These are phyloP conservation scores for Anseranas semipalmata DNA, from an alignment of 2,113 vertebrate species.

Conservation along the genomic window DNA sequence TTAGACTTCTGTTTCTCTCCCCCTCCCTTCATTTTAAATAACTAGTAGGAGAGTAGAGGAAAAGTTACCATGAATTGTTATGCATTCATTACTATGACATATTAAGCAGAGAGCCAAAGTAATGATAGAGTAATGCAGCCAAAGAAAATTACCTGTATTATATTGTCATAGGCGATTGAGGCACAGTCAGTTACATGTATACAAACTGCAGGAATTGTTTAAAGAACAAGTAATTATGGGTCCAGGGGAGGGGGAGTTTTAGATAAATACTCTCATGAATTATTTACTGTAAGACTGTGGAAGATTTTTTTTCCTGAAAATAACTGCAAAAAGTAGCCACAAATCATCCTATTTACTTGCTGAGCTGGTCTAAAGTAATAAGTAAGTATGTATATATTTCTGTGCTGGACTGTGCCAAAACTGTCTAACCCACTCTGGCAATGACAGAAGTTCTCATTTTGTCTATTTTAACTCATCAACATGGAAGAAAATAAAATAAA, in stretches of 20 bases:
- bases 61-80: conserved; percentile 34
- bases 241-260: neutral
- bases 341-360: neutral
- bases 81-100: conserved; percentile 31
- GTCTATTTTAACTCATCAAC: neutral
- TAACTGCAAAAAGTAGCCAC: neutral
- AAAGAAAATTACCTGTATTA: conserved; percentile 62
- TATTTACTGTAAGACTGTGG: neutral
- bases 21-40: conserved; percentile 15
- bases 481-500: neutral
- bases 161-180: conserved; percentile 6
- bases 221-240: neutral
- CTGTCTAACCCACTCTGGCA: neutral
- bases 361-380: neutral
- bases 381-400: neutral
- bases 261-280: conserved; percentile 38
- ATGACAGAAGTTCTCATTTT: neutral
- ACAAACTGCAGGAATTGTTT: conserved; percentile 33
- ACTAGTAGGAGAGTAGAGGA: neutral
- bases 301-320: conserved; percentile 15
- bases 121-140: conserved; percentile 34
- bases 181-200: neutral
- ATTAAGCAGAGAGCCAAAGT: conserved; percentile 43
- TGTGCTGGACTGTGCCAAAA: neutral
- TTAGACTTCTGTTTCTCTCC: neutral